Evolutionary conservation across 2,797 vertebrate genomes (phyloP).

Genomic region (Spinibarbus caldwelli): DNA sequence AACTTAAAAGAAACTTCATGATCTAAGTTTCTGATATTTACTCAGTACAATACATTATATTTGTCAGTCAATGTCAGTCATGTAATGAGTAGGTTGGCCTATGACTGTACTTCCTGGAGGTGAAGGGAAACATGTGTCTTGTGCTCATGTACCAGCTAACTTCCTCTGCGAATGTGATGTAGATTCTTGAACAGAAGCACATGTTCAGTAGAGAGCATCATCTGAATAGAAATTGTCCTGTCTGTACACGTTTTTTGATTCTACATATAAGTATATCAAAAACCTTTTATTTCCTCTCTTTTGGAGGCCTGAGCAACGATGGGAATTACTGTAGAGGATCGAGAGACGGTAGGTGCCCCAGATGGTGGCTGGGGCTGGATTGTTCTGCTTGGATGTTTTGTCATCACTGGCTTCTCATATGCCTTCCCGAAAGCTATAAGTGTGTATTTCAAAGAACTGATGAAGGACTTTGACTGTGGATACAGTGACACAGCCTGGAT

Average conservation of each 20-base stretch:
- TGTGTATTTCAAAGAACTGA: slow-evolving; percentile 83
- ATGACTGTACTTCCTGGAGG: not conserved
- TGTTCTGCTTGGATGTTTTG: slow-evolving; percentile 78
- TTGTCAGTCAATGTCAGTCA: not conserved
- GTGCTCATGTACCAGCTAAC: too few relatives aligned
- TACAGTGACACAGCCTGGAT: slow-evolving; percentile 85
- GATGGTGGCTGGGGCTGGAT: slow-evolving; percentile 85
- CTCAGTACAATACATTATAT: not conserved
- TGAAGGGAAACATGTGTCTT: not conserved
- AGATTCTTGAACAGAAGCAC: not conserved
- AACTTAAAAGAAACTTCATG: too few relatives aligned
- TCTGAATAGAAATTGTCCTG: not conserved
- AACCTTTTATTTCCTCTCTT: not conserved
- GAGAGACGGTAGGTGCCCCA: slow-evolving; percentile 65
- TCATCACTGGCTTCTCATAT: slow-evolving; percentile 83
- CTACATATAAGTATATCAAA: not conserved
- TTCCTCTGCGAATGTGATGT: not conserved
- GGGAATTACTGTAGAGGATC: slow-evolving; percentile 33
- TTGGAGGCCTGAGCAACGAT: slow-evolving; percentile 39
- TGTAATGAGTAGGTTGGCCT: not conserved
- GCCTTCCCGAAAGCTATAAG: slow-evolving; percentile 84
- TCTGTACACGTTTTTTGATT: not conserved
- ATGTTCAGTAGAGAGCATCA: not conserved
- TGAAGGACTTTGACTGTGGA: slow-evolving; percentile 79
- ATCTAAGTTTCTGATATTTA: not conserved